Conservation (phyloP, 2,888 invertebrate genomes). For the Tipula helvola region DNA sequence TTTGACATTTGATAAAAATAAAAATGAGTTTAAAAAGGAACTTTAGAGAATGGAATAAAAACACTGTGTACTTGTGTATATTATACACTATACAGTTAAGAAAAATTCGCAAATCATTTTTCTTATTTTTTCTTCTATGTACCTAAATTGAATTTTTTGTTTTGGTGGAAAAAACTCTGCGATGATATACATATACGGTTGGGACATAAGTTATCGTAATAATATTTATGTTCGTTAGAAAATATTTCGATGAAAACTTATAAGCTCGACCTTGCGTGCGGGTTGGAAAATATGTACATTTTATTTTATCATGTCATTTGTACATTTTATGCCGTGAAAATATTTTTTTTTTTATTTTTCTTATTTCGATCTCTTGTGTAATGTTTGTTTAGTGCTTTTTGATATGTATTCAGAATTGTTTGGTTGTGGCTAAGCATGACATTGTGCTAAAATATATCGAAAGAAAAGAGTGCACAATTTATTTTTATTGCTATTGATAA, state of each 20-base stretch:
- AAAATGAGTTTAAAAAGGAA: neutral
- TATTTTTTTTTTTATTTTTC: neutral
- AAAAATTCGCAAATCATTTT: neutral
- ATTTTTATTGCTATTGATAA: neutral
- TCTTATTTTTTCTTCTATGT: neutral
- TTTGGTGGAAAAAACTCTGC: neutral
- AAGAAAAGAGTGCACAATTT: neutral
- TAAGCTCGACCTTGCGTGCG: neutral
- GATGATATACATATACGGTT: neutral
- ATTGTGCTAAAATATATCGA: neutral
- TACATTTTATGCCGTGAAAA: neutral
- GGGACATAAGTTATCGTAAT: neutral
- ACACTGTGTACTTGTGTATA: neutral
- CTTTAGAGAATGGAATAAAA: neutral
- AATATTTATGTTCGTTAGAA: neutral
- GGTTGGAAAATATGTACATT: neutral
- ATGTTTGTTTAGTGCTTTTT: neutral
- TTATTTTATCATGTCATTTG: neutral
- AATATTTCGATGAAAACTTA: neutral
- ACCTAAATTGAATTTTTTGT: neutral
- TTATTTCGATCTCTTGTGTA: neutral
- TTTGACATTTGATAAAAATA: neutral
- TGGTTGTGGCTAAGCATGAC: neutral
- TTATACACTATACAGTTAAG: neutral
- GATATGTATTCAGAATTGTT: neutral